Percentiles rank a stretch among this genome's conserved stretches.
Conservation (phyloP, 2,888 invertebrate species). For the Blastobasis lacticolella region DNA sequence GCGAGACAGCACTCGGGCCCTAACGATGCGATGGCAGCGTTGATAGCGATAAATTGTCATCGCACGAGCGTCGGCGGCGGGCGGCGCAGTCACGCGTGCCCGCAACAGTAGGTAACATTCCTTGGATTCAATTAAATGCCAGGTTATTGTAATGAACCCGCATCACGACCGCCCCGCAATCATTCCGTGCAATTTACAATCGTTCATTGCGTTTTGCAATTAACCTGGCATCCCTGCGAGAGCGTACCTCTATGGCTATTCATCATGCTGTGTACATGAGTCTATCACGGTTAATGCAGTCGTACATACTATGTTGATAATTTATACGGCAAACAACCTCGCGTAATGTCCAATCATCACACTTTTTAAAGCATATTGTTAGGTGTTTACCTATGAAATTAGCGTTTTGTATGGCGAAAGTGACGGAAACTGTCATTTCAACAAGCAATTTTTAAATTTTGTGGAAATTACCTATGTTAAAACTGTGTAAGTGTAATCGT, state of each 20-base stretch:
- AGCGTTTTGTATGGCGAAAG: no score
- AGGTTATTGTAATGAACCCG: constrained; percentile 62
- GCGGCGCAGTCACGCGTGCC: constrained; percentile 23
- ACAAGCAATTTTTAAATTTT: no score
- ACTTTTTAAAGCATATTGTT: no score
- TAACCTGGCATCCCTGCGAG: constrained; percentile 39
- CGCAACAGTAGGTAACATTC: constrained; percentile 31
- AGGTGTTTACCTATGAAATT: no score
- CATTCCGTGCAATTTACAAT: constrained; percentile 61
- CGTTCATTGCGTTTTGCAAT: constrained; percentile 58
- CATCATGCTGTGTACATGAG: constrained; percentile 10
- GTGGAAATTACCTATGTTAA: no score
- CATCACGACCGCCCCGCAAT: constrained; percentile 46
- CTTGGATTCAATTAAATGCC: constrained; percentile 57
- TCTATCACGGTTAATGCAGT: constrained; percentile 1
- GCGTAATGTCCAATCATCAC: no score
- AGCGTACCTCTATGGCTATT: constrained; percentile 15
- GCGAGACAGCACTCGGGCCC: no score
- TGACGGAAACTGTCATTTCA: no score
- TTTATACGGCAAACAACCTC: no score
- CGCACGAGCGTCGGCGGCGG: constrained; percentile 5
- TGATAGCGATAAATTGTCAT: neutral
- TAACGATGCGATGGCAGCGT: no score
- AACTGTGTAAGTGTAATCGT: no score
- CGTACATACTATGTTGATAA: no score